Percentiles rank a stretch among this genome's conserved stretches.
phyloP scores from a whole-genome alignment of 2,797 vertebrate species.

The Sus cebifrons region DNA sequence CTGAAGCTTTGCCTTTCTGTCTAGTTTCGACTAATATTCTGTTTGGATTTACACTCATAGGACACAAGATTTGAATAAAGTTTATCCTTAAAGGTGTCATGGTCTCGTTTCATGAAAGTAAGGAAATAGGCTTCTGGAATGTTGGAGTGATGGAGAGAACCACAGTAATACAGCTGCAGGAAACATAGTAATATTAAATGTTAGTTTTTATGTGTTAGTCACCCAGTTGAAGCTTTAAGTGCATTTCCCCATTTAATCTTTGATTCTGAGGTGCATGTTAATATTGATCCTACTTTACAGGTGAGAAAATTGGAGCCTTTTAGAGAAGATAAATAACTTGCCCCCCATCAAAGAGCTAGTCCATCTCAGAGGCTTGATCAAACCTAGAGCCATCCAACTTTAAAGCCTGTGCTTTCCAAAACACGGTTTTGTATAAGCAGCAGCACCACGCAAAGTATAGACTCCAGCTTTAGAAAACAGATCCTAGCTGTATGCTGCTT shows the following conservation, averaged over 20 bases:
- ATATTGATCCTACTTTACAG: not conserved
- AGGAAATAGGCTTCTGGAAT: not conserved
- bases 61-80: conserved; percentile 79
- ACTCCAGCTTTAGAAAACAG: not conserved
- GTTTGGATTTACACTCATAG: conserved; percentile 62
- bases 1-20: conserved; percentile 51
- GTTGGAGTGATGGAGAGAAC: not conserved
- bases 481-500: not conserved
- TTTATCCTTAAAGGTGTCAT: conserved; percentile 44
- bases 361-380: not conserved
- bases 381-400: not conserved
- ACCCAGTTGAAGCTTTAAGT: not conserved
- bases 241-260: not conserved
- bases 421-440: not conserved
- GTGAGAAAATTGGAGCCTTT: not conserved
- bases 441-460: not conserved
- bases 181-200: not conserved
- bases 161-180: not conserved
- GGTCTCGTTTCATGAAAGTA: conserved; percentile 36
- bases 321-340: conserved; percentile 22
- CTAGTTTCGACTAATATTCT: conserved; percentile 50
- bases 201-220: not conserved
- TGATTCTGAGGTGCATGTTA: not conserved
- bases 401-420: not conserved
- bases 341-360: not conserved